Evolutionary conservation across 2,113 vertebrate species (phyloP), one percentile per base, ranked within the genome.

Genomic region (Bambusicola thoracicus): DNA sequence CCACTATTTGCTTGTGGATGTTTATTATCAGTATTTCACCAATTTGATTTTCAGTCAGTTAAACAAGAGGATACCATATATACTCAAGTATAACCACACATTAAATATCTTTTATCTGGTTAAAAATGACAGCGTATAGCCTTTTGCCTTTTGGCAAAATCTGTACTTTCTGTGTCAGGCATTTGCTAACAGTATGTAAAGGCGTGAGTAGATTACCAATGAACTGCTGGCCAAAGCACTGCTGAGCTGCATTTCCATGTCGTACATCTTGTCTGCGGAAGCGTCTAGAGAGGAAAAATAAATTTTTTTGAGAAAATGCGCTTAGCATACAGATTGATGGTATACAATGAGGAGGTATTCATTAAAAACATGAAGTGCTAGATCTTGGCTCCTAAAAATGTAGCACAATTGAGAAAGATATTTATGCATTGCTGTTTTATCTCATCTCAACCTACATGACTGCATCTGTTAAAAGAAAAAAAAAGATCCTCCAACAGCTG

Each of bases 211-310:
- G 41, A 85, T 98, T 98, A 99, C 99, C 99, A 62, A 97, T 98
- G 94, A 99, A 98, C 96, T 99, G 98, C 88, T 99, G 98, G 70
- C 99, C 99, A 87, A 98, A 98, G 96, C 99, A 99, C 94, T 99
- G 99, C 98, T 99, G 99, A 8, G 98, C 98, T 4, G 99, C 99
- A 86, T 99, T 99, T 86, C 99, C 99, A 49, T 99, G 99, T 76
- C 99, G 99, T 94, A 99, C 97, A 46, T 99, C 99, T 93, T 99
- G 99, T 91, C 99, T 98, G 95, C 99, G 99, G 97, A 99, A 99
- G 63, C 99, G 98, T 95, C 99, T 98, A 92, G 49, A 83, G 25
- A 32, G 97, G 85, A 92, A 94, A 90, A 85, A 79, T 4, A 7
- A 11, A 74, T 68, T 41, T 27, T 38, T 41, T 89, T 87, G 46